Evolutionary conservation across 1,140 invertebrate genomes (phyloP).

Genomic region (Drosophila tropicalis): DNA sequence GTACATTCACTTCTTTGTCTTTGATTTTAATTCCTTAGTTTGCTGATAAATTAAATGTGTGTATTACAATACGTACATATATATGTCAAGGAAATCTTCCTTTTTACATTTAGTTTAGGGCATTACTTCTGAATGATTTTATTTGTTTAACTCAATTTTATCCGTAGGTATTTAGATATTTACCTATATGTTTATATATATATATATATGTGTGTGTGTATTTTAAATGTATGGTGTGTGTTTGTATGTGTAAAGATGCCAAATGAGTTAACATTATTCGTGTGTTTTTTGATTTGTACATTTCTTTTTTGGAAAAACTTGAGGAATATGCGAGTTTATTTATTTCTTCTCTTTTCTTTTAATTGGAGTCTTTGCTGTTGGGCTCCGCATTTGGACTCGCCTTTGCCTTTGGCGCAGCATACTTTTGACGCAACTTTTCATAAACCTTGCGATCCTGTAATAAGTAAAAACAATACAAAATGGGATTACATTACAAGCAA

Average conservation of each 20-base stretch:
- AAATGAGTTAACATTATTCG: constrained; percentile 13
- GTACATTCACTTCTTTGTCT: neutral
- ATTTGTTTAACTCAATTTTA: neutral
- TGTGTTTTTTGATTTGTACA: constrained; percentile 15
- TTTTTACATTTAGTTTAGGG: neutral
- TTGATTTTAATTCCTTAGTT: neutral
- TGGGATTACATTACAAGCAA: neutral
- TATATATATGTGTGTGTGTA: neutral
- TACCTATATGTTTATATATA: neutral
- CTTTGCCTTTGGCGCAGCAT: constrained; percentile 69
- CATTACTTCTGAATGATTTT: neutral
- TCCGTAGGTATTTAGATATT: neutral
- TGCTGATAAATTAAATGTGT: constrained; percentile 39
- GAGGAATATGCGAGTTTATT: constrained; percentile 14
- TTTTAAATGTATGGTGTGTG: neutral
- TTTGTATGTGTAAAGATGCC: neutral
- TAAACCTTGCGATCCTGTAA: constrained; percentile 77
- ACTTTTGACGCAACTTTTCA: constrained; percentile 77
- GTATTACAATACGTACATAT: too few species aligned
- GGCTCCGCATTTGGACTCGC: constrained; percentile 32
- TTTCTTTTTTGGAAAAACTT: constrained; percentile 23
- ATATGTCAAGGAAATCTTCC: neutral
- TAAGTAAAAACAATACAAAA: neutral
- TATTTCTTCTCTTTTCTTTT: neutral
- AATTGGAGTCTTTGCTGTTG: constrained; percentile 2